Evolutionary conservation across 2,888 invertebrate genomes (phyloP).

Genomic region (Ormyrus thymus): DNA sequence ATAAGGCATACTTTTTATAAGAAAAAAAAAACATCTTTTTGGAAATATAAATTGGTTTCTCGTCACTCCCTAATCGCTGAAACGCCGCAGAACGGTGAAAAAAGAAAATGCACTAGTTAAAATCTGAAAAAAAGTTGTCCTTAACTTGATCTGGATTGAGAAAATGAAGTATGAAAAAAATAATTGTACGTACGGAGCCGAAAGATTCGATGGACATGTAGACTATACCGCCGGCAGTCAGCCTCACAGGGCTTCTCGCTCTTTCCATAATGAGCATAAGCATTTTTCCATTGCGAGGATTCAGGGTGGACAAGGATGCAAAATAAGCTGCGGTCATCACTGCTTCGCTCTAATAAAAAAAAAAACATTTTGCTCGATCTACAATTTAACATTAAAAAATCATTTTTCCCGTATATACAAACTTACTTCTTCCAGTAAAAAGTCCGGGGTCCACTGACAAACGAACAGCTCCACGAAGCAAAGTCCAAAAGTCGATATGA

Average conservation of each 20-base stretch:
- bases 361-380: not conserved
- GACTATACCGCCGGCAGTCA: no score
- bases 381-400: no score
- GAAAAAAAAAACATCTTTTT: not conserved
- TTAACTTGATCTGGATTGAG: not conserved
- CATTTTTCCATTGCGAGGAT: not conserved
- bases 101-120: no score
- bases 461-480: slow-evolving; percentile 11
- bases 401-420: no score
- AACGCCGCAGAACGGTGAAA: no score
- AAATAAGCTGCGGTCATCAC: no score
- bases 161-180: not conserved
- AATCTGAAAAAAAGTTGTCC: no score
- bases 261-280: not conserved
- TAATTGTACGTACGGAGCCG: not conserved
- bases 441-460: slow-evolving; percentile 22
- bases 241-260: not conserved
- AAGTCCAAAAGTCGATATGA: not conserved
- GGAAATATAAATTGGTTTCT: not conserved
- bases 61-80: no score
- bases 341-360: not conserved
- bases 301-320: no score
- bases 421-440: slow-evolving; percentile 20
- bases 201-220: no score
- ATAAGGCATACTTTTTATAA: not conserved